Base-by-base conservation (phyloP, 2,797 vertebrate species). In the Hippopotamyrus pictus region DNA sequence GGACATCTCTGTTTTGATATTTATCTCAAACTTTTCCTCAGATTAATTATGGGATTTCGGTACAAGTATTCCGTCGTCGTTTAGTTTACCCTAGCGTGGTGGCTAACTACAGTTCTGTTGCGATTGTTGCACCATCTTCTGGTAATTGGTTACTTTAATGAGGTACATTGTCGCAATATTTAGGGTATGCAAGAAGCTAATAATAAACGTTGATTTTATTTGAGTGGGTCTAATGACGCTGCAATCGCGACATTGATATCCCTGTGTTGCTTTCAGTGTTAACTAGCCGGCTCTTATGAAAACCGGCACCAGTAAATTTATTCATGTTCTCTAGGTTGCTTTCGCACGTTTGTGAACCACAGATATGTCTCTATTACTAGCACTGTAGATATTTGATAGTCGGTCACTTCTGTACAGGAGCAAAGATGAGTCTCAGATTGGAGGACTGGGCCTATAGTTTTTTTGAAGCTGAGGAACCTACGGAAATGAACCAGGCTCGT, bases 401-500 rank as follows among this genome's bases (percentile, higher is more conserved):
- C 29, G 53, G 84, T 37, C 51, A 89, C 3, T 4, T 22, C 25
- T 50, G 86, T 46, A 9, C 33, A 17, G 29, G 19, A 2, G 95
- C 94, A 91, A 93, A 88, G 90, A 95, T 95, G 95, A 94, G 92
- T 6, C 88, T 90, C 3, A 41, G 82, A 5, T 3, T 82, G 1
- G 8, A 90, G 1, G 89, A 88, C 59, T 90, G 92, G 1, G 90
- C 90, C 51, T n/a, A 87, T 19, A 89, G 86, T 86, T 87, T 90
- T 86, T 83, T 6, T 62, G 89, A 87, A 37, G 90, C 91, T 0
- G 92, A 93, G 2, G 95, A 94, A 3, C 92, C 92, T 0, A 92
- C 84, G 4, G 73, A 12, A 37, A 89, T 95, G 90, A 94, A 95
- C 89, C 91, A 92, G 19, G 94, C 92, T 4, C 93, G 91, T 85